Evolutionary conservation across 2,797 vertebrate species (phyloP), one percentile per base, ranked within the genome.

Genomic region (Pitangus sulphuratus): DNA sequence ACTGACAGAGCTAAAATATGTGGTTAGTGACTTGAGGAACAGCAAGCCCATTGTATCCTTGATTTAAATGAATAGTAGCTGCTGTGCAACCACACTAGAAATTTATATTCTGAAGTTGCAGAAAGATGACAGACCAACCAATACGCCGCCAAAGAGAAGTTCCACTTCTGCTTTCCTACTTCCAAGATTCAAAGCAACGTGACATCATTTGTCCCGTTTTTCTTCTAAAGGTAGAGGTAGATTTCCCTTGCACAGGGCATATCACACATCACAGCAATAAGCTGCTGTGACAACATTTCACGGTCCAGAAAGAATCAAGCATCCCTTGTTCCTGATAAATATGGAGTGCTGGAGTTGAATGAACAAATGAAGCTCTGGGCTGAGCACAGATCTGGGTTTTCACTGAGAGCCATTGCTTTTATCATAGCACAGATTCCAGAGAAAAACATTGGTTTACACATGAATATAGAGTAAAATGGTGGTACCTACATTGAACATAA

Each of bases 291-390:
- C 12, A 61, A n/a, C 13, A 4, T 37, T 85, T 74, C 50, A 53
- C 0, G 0, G 12, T 77, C 21, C 33, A 37, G 48, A 95, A 88
- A n/a, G 50, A 86, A 58, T 9, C 40, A 44, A 50, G 2, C 16
- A 24, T 78, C 16, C 15, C 62, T 82, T 74, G 10, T 35, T 85
- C 40, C 30, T 35, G 45, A 31, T 61, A 86, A 69, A 58, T 85
- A 19, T 39, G 20, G 35, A 28, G 15, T 40, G 2, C 22, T 78
- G 75, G 11, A 4, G 3, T 56, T 78, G 31, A 72, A 62, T 40
- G 54, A 75, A 48, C 0, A 0, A 33, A 35, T 1, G 0, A 81
- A 79, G 20, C 30, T 81, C 61, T 87, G 26, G 8, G 9, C n/a
- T 68, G 45, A 58, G 20, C 8, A 7, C 13, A 64, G 35, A 15